Base-by-base conservation (phyloP, 2,888 invertebrate species). In the Thera obeliscata region DNA sequence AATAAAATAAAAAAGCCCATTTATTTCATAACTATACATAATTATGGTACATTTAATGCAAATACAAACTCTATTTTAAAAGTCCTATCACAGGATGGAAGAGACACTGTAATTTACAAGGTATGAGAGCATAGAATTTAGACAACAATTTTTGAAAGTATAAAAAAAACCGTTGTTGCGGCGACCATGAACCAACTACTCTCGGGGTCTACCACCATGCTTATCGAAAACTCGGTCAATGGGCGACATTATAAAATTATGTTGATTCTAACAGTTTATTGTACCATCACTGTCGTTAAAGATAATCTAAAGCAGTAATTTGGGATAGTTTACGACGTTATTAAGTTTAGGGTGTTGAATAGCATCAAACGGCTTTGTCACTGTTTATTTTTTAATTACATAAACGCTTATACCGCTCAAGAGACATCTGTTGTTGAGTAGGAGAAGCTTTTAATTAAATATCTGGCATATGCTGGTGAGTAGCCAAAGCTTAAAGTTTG, bases 241-340 rank as follows among this genome's bases (percentile, higher is more conserved):
- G 49, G 49, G 22, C 38, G 56, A 64, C 35, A 43, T 41, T 41
- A 22, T 22, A 54, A 22, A 22, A 5, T 3, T 49, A 57, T 54
- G 61, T 48, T 61, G 22, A 54, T 59, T 9, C 52, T 46, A 46
- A 7, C 49, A 33, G 58, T 58, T 66, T 66, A 61, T 43, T 38
- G 48, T 12, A 43, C 43, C 50, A 11, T 50, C 12, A 36, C 38
- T 41, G 62, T 66, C 64, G 57, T 62, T 62, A 61, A 54, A 50
- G 59, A 62, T 58, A 64, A 58, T 70, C 49, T 61, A 59, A 64
- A 55, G 50, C 63, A 64, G 64, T 66, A 61, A 67, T 70, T 67
- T 66, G 46, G 55, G 11, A 46, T 52, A 59, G 66, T 64, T 63
- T 56, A 69, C 58, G 64, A 62, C 55, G 61, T 61, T 56, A n/a